phyloP scores from a whole-genome alignment of 2,888 invertebrate genomes.

The Drosophila helvetica region DNA sequence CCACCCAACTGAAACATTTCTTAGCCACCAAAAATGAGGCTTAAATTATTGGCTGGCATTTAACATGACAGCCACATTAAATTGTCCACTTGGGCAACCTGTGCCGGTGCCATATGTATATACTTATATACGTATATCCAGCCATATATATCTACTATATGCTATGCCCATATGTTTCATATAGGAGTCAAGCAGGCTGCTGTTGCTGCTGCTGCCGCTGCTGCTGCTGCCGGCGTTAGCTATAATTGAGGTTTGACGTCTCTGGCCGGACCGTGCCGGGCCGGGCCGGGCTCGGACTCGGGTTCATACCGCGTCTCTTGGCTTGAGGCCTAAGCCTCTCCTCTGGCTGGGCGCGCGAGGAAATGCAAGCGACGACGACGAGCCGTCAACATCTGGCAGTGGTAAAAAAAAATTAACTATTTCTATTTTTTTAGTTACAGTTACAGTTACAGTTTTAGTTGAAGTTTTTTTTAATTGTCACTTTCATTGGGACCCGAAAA shows the following conservation, averaged over 20 bases:
- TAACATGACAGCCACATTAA: slow-evolving; percentile 79
- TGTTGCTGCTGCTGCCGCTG: slow-evolving; percentile 27
- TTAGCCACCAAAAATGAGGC: slow-evolving; percentile 70
- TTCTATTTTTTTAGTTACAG: slow-evolving; percentile 20
- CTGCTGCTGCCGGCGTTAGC: slow-evolving; percentile 56
- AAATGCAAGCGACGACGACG: slow-evolving; percentile 53
- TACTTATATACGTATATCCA: slow-evolving; percentile 1
- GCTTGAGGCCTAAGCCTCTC: slow-evolving; percentile 26
- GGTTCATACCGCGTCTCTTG: slow-evolving; percentile 25
- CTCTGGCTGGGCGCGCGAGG: slow-evolving; percentile 58
- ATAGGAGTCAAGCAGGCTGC: slow-evolving; percentile 42
- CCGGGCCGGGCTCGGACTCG: neutral
- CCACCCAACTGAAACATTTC: slow-evolving; percentile 72
- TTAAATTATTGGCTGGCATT: slow-evolving; percentile 78
- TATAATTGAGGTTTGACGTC: slow-evolving; percentile 64
- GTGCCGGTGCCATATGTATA: slow-evolving; percentile 67
- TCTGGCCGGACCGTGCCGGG: slow-evolving; percentile 12
- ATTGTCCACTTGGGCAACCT: slow-evolving; percentile 78
- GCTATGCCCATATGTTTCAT: slow-evolving; percentile 24
- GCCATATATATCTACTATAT: slow-evolving; percentile 30
- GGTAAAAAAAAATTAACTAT: slow-evolving; percentile 25
- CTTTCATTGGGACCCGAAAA: slow-evolving; percentile 67
- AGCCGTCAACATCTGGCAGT: slow-evolving; percentile 27
- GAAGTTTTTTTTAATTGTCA: slow-evolving; percentile 65
- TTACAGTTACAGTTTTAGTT: slow-evolving; percentile 24